Percentiles rank a stretch among this genome's conserved stretches.
phyloP scores from a whole-genome alignment of 2,797 vertebrate species.

The Gouania willdenowi region DNA sequence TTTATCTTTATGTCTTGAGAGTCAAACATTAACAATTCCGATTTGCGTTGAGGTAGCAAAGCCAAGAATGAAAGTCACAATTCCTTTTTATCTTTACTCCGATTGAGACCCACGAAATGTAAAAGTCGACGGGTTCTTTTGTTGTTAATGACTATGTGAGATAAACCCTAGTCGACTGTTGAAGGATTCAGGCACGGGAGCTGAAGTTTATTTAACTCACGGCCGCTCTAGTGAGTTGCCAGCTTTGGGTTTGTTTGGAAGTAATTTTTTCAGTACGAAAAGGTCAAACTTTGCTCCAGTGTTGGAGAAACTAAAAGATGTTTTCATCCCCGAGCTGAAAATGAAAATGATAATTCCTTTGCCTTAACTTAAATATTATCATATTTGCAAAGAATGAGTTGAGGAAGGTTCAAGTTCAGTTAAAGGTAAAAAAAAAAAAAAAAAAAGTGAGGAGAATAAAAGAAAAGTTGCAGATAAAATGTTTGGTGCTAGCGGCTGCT shows the following conservation, averaged over 20 bases:
- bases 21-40: too few species aligned
- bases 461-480: conserved; percentile 35
- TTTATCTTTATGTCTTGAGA: too few species aligned
- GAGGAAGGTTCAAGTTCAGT: conserved; percentile 7
- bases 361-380: conserved; percentile 12
- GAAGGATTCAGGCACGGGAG: conserved; percentile 1
- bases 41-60: too few species aligned
- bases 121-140: background rate
- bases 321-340: conserved; percentile 11
- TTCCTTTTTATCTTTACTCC: too few species aligned
- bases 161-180: conserved; percentile 12
- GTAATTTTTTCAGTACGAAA: conserved; percentile 29
- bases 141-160: background rate
- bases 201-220: conserved; percentile 16
- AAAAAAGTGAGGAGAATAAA: background rate
- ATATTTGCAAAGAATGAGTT: conserved; percentile 15
- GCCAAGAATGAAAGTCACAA: too few species aligned
- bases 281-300: conserved; percentile 27
- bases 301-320: conserved; percentile 7
- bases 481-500: conserved; percentile 41
- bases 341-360: conserved; percentile 13
- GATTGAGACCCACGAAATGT: too few species aligned
- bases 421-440: conserved; percentile 18
- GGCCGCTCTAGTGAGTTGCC: conserved; percentile 6
- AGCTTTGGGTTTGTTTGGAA: background rate